Evolutionary conservation across 2,113 vertebrate species (phyloP).

Genomic region (Ptilorrhoa leucosticta): DNA sequence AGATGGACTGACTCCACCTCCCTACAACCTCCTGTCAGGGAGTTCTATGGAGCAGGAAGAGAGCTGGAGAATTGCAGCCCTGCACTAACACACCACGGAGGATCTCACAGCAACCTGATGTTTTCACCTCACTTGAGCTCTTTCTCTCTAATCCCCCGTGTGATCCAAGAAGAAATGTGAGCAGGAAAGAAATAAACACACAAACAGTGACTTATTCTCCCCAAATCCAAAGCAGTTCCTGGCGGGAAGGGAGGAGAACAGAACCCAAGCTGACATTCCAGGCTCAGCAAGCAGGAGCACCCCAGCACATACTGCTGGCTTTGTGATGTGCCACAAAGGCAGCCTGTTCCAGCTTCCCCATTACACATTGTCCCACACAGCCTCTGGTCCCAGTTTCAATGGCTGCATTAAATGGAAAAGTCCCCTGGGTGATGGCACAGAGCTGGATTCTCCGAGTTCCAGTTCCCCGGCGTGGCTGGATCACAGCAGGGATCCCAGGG

Average conservation of each 20-base stretch:
- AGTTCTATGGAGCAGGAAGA: background rate
- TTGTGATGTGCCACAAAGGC: conserved; percentile 40
- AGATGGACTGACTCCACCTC: background rate
- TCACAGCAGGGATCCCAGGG: background rate
- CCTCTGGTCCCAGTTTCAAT: background rate
- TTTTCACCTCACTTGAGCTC: background rate
- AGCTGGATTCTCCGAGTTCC: background rate
- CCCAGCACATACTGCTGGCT: conserved; percentile 16
- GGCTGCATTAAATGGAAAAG: background rate
- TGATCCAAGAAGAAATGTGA: background rate
- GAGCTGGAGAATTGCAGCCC: background rate
- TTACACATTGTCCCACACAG: background rate
- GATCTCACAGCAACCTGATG: background rate
- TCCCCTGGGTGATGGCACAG: background rate
- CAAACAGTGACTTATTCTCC: conserved; percentile 4
- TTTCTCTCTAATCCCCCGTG: background rate
- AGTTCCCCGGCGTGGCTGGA: fast-evolving
- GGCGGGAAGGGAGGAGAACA: background rate
- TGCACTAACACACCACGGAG: background rate
- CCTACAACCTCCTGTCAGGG: background rate
- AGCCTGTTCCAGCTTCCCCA: conserved; percentile 2
- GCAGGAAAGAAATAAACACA: background rate
- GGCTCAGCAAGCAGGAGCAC: background rate
- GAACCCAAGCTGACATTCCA: background rate
- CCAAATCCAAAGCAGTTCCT: background rate